Conservation (phyloP, 2,797 vertebrate genomes). For the Myotis findleyi region DNA sequence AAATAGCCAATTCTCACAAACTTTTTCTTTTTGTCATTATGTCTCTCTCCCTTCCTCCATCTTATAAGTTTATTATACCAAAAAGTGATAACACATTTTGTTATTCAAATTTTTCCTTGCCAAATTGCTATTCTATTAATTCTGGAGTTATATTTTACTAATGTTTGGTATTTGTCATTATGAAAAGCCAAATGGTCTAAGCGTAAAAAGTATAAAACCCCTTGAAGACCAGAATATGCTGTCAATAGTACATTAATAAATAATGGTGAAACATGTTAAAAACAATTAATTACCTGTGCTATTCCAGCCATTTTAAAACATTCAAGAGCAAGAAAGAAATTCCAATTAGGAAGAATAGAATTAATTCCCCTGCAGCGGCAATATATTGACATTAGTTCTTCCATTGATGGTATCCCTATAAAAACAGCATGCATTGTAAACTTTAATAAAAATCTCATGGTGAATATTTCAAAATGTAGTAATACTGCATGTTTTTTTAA, state of each 20-base stretch:
- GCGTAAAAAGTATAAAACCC: not conserved
- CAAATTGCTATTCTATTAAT: slow-evolving; percentile 36
- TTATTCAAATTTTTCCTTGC: not conserved
- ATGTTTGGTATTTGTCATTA: not conserved
- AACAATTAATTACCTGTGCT: slow-evolving; percentile 89
- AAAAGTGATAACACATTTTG: not conserved
- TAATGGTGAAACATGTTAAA: slow-evolving; percentile 11
- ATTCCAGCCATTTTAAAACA: slow-evolving; percentile 95
- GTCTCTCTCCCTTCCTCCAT: not conserved
- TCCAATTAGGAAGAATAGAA: slow-evolving; percentile 87
- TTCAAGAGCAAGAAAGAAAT: slow-evolving; percentile 94
- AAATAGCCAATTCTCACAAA: not conserved
- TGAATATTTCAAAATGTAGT: slow-evolving; percentile 32
- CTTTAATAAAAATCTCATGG: slow-evolving; percentile 32
- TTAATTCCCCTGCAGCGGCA: slow-evolving; percentile 88
- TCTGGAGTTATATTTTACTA: slow-evolving; percentile 34
- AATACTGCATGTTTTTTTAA: not conserved
- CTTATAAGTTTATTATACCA: not conserved
- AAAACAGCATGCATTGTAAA: not conserved
- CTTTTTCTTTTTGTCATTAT: not conserved
- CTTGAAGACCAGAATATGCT: not conserved
- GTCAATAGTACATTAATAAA: not conserved
- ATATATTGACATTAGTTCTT: slow-evolving; percentile 92
- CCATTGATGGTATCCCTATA: slow-evolving; percentile 90
- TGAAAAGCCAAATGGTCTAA: slow-evolving; percentile 12